Evolutionary conservation across 2,888 invertebrate genomes (phyloP).

Genomic region (Acanthopleura granulata): DNA sequence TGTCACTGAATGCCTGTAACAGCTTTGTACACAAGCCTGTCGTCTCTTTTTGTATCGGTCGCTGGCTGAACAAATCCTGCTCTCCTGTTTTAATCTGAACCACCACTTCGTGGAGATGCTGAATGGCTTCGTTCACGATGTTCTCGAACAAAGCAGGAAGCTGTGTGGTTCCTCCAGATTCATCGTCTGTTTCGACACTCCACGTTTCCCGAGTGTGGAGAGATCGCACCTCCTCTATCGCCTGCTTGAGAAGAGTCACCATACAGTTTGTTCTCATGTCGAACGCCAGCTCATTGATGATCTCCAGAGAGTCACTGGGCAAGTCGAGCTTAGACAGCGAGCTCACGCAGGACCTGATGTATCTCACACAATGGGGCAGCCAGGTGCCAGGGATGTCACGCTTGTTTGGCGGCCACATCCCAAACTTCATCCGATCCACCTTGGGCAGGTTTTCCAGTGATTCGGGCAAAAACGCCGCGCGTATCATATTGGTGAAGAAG

Average conservation of each 20-base stretch:
- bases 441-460: constrained; percentile 72
- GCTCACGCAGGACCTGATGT: constrained; percentile 83
- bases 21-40: constrained; percentile 64
- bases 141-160: constrained; percentile 83
- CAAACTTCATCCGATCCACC: constrained; percentile 70
- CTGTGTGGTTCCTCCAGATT: constrained; percentile 87
- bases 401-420: constrained; percentile 71
- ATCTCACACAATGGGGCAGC: constrained; percentile 85
- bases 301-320: constrained; percentile 87
- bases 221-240: constrained; percentile 75
- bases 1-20: constrained; percentile 71
- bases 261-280: constrained; percentile 90
- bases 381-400: constrained; percentile 72
- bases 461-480: constrained; percentile 80
- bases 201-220: constrained; percentile 80
- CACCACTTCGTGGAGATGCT: constrained; percentile 67
- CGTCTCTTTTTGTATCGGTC: constrained; percentile 66
- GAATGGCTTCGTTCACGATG: constrained; percentile 80
- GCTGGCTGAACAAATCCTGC: constrained; percentile 66
- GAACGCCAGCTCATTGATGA: constrained; percentile 86
- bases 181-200: constrained; percentile 86
- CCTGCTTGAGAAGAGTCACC: constrained; percentile 86
- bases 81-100: constrained; percentile 80
- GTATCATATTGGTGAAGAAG: constrained; percentile 80
- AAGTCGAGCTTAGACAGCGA: constrained; percentile 84